Conservation (phyloP, 2,888 invertebrate species). For the Pristionchus fissidentatus region DNA sequence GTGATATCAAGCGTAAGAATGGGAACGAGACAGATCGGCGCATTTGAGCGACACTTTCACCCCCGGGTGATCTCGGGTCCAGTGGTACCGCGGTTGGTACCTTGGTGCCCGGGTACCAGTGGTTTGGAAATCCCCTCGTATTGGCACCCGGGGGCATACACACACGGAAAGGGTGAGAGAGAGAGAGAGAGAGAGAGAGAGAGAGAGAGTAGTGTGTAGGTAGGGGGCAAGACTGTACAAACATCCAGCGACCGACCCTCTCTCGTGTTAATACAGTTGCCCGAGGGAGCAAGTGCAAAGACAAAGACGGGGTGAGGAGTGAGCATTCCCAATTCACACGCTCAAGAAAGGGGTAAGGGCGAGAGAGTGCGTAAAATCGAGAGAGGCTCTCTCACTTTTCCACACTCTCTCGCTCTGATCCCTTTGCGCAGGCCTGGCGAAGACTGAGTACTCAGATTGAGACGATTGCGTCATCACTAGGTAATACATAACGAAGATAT, state of each 20-base stretch:
- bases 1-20: slow-evolving; percentile 34
- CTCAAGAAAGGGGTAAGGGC: not conserved
- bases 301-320: not conserved
- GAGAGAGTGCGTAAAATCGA: too few species aligned
- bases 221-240: slow-evolving; percentile 16
- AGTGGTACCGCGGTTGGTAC: not conserved
- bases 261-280: slow-evolving; percentile 42
- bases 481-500: too few species aligned
- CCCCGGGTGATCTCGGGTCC: too few species aligned
- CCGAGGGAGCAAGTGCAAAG: slow-evolving; percentile 21
- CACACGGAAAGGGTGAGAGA: not conserved
- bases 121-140: too few species aligned
- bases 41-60: too few species aligned
- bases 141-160: too few species aligned
- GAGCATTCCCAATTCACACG: slow-evolving; percentile 1
- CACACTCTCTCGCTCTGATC: too few species aligned
- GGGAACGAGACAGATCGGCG: slow-evolving; percentile 33
- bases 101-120: not conserved
- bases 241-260: not conserved
- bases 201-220: not conserved
- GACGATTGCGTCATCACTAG: too few species aligned
- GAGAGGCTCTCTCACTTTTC: too few species aligned
- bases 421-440: too few species aligned
- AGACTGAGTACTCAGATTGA: too few species aligned
- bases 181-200: not conserved